phyloP scores from a whole-genome alignment of 1,140 invertebrate genomes.

The Heterodera carotae region DNA sequence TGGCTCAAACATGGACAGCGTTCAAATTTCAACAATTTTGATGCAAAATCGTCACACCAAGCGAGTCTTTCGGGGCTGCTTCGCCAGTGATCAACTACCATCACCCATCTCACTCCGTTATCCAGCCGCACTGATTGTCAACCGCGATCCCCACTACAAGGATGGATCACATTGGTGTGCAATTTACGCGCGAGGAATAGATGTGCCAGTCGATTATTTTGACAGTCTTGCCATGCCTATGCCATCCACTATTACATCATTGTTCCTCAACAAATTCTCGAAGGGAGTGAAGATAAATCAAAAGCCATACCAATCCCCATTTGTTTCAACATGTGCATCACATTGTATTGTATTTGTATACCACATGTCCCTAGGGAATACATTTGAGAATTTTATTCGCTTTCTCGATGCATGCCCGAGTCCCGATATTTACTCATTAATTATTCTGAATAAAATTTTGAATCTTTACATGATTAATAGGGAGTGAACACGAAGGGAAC shows the following conservation, averaged over 20 bases:
- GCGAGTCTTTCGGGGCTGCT: conserved; percentile 3
- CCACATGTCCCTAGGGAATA: neutral
- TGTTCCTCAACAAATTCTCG: neutral
- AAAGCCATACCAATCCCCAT: neutral
- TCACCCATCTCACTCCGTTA: neutral
- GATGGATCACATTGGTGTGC: conserved; percentile 5
- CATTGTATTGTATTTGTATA: conserved; percentile 10
- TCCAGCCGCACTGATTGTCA: conserved; percentile 13
- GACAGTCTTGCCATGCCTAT: neutral
- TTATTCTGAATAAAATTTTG: conserved; percentile 1
- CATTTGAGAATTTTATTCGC: neutral
- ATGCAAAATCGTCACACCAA: conserved; percentile 1
- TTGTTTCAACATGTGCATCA: neutral
- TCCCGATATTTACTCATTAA: neutral
- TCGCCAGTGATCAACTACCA: conserved; percentile 10
- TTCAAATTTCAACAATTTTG: conserved; percentile 19
- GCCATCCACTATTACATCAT: neutral
- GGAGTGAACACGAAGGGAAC: too few species aligned
- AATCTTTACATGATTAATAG: too few species aligned
- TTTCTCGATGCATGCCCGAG: neutral
- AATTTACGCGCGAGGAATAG: neutral
- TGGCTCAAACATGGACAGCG: neutral
- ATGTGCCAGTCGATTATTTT: neutral
- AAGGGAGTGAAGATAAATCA: neutral
- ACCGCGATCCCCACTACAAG: neutral